Base-by-base conservation (phyloP, 2,888 invertebrate genomes). In the Daptonema setosum region DNA sequence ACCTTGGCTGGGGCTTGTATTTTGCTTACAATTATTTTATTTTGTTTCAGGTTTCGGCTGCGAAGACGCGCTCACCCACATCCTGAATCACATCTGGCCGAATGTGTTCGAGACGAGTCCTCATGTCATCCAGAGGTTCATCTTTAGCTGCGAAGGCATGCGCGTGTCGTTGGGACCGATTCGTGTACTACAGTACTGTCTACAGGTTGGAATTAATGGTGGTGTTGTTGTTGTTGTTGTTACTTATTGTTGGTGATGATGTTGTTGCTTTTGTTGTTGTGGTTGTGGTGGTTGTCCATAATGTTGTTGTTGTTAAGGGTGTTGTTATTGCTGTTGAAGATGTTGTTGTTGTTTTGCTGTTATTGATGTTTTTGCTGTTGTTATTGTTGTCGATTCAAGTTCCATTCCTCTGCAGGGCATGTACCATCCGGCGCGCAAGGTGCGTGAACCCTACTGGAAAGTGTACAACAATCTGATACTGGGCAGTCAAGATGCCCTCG, bases 61-160 rank as follows among this genome's bases (percentile, higher is more conserved):
- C 72, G 95, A 97, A 72, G 97, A 99, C 72, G 95, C 97, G 0
- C 77, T 99, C 3, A 81, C 87, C 48, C 97, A 99, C 77, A 77
- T 99, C 52, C 76, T 99, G 59, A 99, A 99, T 75, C 88, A 93
- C 71, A 93, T 97, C 28, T 99, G 97, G 97, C 97, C 97, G 17
- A 99, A 99, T 73, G 90, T 99, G 63, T 95, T 99, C 70, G 97
- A 99, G 76, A 95, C 93, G 0, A 93, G 93, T 20, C 97, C 97
- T 22, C 97, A 99, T 80, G 81, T 99, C 62, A 95, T 99, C 28
- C 97, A 99, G 75, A 93, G 97, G 1, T 99, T 97, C 74, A 93
- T 99, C 87, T 93, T 93, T 68, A 85, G 93, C 2, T 86, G 95
- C 3, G 97, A 99, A 72, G 97, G 95, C 20, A 80, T 99, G 76